Evolutionary conservation across 1,140 invertebrate species (phyloP), one percentile per base, ranked within the genome.

Genomic region (Drosophila neocordata): DNA sequence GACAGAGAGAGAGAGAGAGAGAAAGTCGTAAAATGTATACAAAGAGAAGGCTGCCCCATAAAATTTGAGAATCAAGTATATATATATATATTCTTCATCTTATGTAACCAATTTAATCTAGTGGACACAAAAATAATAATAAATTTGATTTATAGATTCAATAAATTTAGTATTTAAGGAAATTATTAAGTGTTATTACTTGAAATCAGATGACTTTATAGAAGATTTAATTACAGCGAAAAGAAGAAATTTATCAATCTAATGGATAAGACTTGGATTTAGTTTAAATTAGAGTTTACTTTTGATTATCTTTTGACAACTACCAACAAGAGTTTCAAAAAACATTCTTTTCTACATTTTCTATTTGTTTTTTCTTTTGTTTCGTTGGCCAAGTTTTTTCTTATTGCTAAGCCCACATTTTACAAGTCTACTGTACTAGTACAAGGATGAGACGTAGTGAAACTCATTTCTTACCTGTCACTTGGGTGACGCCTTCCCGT

Each of bases 401-500:
- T 1, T 15, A 9, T 15, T 48, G 41, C 15, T 48, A 48, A 48
- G 41, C 41, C 41, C 7, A 20, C 41, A 48, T 48, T 48, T 20
- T 48, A 20, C 15, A 48, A 48, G 41, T 48, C 13, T n/a, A n/a
- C 22, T 7, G 8, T 48, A 48, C 8, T 3, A 48, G 41, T 20
- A 48, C 15, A 15, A 48, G 41, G 4, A 11, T 11, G 4, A 20
- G 15, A 48, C 8, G 11, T 20, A 48, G 15, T 48, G 41, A 48
- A 48, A 48, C 41, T 48, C 41, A 48, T 48, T 48, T 52, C 85
- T 90, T 85, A 93, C 92, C 92, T 90, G 92, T 93, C 63, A 92
- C 91, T 79, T 92, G 92, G 27, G 92, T 93, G 41, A 74, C 88
- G 56, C 92, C 92, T 56, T 91, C 84, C 12, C 88, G 80, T 64